A percentile compares a stretch with the other conserved stretches of the same genome.
Conservation (phyloP, 2,888 invertebrate genomes). For the Caradrina kadenii region DNA sequence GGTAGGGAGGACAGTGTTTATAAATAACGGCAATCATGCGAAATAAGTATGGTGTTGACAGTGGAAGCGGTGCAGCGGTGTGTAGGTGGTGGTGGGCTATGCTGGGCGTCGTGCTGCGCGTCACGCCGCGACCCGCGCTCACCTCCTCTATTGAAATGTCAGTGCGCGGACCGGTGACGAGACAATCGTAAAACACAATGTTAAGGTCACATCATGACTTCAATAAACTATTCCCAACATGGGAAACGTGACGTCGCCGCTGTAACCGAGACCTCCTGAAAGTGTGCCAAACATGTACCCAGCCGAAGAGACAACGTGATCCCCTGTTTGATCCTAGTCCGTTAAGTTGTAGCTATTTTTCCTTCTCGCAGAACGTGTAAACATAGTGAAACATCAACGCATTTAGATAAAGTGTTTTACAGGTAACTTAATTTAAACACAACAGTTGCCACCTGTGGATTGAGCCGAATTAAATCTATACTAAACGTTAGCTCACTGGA, state of each 20-base stretch:
- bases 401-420: conserved; percentile 27
- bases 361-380: conserved; percentile 35
- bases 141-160: conserved; percentile 90
- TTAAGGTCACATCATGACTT: conserved; percentile 90
- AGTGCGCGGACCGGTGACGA: conserved; percentile 87
- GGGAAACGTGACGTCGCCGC: conserved; percentile 87
- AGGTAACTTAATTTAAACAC: conserved; percentile 20
- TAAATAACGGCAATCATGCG: conserved; percentile 71
- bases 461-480: conserved; percentile 23
- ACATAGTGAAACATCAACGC: conserved; percentile 37
- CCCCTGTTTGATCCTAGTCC: conserved; percentile 67
- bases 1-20: conserved; percentile 59
- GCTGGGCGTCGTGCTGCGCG: conserved; percentile 81
- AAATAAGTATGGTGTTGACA: conserved; percentile 70
- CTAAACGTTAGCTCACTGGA: conserved; percentile 20
- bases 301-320: conserved; percentile 76
- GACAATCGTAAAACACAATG: conserved; percentile 90
- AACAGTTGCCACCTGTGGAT: conserved; percentile 14
- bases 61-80: conserved; percentile 45
- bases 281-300: conserved; percentile 85
- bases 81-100: conserved; percentile 73
- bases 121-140: conserved; percentile 87
- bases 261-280: conserved; percentile 84
- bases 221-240: conserved; percentile 89
- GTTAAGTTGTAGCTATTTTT: conserved; percentile 63